phyloP scores from a whole-genome alignment of 2,797 vertebrate species.

The Rhynchotus rufescens region DNA sequence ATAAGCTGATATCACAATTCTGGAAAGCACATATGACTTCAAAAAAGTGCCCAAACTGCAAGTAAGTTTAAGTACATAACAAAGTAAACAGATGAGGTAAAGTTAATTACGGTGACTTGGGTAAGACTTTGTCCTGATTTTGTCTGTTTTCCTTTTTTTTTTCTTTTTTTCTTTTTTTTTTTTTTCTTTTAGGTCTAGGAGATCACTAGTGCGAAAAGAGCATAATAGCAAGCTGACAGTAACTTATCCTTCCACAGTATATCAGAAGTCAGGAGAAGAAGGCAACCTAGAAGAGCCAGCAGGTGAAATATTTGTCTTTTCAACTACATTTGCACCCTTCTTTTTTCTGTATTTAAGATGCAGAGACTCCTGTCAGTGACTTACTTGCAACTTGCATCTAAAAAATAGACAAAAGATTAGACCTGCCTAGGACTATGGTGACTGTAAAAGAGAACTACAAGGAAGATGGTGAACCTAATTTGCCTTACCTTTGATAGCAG shows the following conservation, averaged over 20 bases:
- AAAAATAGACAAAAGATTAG: background rate
- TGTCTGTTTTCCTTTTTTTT: background rate
- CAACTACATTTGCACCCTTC: background rate
- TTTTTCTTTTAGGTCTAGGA: conserved; percentile 77
- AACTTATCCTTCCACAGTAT: conserved; percentile 74
- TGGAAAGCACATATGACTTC: conserved; percentile 88
- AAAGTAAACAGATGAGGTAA: background rate
- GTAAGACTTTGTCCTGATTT: background rate
- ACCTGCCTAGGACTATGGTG: no score
- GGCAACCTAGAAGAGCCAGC: conserved; percentile 1
- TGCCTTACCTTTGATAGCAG: fast-evolving
- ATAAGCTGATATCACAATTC: conserved; percentile 85
- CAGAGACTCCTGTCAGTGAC: background rate
- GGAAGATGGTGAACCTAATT: background rate
- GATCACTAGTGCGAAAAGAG: conserved; percentile 86
- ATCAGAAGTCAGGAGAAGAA: conserved; percentile 49
- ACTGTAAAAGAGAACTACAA: background rate
- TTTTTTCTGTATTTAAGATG: background rate
- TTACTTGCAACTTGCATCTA: background rate
- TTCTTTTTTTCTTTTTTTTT: background rate
- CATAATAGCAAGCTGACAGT: conserved; percentile 95
- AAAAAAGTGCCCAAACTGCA: conserved; percentile 90
- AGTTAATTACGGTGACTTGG: background rate
- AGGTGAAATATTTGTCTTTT: conserved; percentile 18
- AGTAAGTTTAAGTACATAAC: conserved; percentile 75